Percentiles rank a stretch among this genome's conserved stretches.
These are phyloP conservation scores for Columba livia DNA, from an alignment of 2,113 vertebrate species.

Conservation along the genomic window DNA sequence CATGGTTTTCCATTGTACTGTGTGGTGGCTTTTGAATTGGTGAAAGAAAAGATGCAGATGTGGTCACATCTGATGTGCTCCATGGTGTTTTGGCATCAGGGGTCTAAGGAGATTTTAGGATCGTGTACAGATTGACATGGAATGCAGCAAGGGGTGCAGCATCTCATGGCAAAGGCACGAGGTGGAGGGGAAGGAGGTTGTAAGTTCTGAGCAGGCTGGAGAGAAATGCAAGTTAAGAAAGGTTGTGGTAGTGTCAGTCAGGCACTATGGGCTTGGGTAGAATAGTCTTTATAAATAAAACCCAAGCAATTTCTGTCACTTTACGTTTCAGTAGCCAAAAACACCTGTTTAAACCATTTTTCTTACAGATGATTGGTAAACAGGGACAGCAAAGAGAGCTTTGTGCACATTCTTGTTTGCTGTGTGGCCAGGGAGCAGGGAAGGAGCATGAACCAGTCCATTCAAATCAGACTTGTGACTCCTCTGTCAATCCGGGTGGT, in stretches of 20 bases:
- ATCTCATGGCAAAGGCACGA: accelerated
- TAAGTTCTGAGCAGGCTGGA: neutral
- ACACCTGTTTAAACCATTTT: neutral
- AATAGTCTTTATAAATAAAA: neutral
- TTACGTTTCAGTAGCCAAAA: neutral
- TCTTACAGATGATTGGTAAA: neutral
- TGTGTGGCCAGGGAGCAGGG: neutral
- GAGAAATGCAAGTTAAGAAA: neutral
- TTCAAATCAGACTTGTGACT: neutral
- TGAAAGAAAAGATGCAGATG: neutral
- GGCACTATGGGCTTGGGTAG: neutral
- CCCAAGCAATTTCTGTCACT: neutral
- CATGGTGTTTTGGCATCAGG: neutral
- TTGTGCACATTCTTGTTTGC: neutral
- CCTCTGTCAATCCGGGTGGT: neutral
- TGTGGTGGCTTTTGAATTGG: neutral
- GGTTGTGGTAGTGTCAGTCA: neutral
- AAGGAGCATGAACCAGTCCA: neutral
- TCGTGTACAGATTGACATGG: neutral
- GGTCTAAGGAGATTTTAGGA: neutral
- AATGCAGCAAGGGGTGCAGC: accelerated
- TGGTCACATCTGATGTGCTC: neutral
- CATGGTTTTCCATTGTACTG: neutral
- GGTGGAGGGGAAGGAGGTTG: neutral
- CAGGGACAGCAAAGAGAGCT: neutral